Evolutionary conservation across 2,113 vertebrate species (phyloP), one percentile per base, ranked within the genome.

Genomic region (Cyanoliseus patagonus): DNA sequence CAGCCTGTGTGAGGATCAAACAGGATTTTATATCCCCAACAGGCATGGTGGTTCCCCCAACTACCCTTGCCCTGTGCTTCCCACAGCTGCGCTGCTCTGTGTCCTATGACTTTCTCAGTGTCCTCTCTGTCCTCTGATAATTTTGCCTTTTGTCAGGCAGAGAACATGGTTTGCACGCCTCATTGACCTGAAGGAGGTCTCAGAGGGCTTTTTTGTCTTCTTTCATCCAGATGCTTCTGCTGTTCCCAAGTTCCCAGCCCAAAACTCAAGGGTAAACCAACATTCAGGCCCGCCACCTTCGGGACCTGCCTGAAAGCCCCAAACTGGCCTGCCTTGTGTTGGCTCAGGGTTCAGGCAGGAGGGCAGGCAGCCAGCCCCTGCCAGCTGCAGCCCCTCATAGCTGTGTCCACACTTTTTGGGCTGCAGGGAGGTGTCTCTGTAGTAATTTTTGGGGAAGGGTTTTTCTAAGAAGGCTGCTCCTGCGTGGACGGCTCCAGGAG

Each of bases 241-340:
- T 52, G 3, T 82, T 74, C 74, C 41, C 6, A 11, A 69, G 35
- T 23, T 85, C 44, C 24, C 53, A 76, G 41, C 18, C 44, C 70
- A 57, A 80, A 77, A 63, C 19, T 57, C 52, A 63, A 70, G 30
- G 8, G 6, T 47, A 83, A 63, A 42, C 15, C 39, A 87, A 53
- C 6, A 16, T 28, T 46, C 4, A 11, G n/a, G n/a, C 51, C 17
- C 0, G 0, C 4, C 4, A 0, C 13, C 68, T 59, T 69, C 2
- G 4, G 66, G 66, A 70, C 63, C 23, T 10, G 14, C 33, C 12
- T 27, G 52, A 41, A n/a, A 88, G 46, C n/a, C 25, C 46, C 11
- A 10, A 68, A 27, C 16, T 41, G 55, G 37, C 35, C 46, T 44
- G 20, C 27, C 41, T 42, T 14, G 11, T 59, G 16, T 27, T 41